Evolutionary conservation across 2,797 vertebrate genomes (phyloP), one percentile per base, ranked within the genome.

Genomic region (Phalloptychus januarius): DNA sequence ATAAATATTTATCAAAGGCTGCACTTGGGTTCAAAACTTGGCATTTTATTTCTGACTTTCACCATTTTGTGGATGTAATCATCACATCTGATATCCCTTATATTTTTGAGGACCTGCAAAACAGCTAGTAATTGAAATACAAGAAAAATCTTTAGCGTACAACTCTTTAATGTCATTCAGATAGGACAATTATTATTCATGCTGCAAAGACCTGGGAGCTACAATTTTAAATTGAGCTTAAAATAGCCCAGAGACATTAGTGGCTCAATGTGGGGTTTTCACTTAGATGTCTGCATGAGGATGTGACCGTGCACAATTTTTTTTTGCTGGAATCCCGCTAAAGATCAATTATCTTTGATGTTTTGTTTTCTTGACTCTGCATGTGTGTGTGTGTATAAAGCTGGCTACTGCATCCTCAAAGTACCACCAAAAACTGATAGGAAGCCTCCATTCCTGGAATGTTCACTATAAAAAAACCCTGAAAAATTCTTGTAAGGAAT

Each of bases 181-280:
- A 75, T 78, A 75, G 33, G 80, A 61, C 84, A 81, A 78, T 72
- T 11, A 78, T 78, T 72, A 71, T 71, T 83, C 48, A 70, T 77
- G 73, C 77, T 58, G 83, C 80, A 87, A 78, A 80, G 46, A 79
- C 69, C 85, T 45, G 67, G 74, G 40, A 78, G 85, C 82, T 44
- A 44, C 75, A 75, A 75, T 87, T 86, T 80, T 83, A 65, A 81
- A 77, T 75, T 82, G 76, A 79, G 81, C 81, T 74, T 79, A 83
- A 90, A 91, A 90, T 85, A 88, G 85, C 79, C 78, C 38, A 45
- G 78, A 74, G 77, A 79, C 38, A 79, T 80, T 58, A 78, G 63
- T 11, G 70, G 65, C 73, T 73, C 61, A 33, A 78, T 70, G 69
- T n/a, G 44, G 73, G 75, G 71, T 45, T 75, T 71, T 76, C 71